phyloP scores from a whole-genome alignment of 2,113 vertebrate genomes.

The Martes martes region DNA sequence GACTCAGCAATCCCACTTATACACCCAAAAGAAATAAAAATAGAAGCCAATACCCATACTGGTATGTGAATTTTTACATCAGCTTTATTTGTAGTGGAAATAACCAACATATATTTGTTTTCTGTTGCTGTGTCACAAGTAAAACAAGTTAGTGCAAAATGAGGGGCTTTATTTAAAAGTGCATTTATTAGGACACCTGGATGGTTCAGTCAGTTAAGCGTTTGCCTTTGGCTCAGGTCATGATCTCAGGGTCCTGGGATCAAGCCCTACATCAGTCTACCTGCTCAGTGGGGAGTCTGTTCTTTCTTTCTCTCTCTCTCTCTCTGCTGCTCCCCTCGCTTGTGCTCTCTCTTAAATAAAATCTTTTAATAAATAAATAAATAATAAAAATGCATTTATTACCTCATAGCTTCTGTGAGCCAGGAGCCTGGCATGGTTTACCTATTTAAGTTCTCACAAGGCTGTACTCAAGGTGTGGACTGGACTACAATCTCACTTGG shows the following conservation, averaged over 20 bases:
- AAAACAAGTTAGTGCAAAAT: background rate
- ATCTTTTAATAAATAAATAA: background rate
- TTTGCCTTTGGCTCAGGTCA: background rate
- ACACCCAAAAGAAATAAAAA: background rate
- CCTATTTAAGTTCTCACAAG: background rate
- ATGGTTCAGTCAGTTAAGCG: background rate
- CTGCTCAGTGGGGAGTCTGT: background rate
- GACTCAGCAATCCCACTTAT: background rate
- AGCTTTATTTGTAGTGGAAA: background rate
- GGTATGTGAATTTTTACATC: background rate
- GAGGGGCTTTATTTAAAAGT: background rate
- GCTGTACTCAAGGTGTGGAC: background rate
- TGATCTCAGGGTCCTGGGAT: background rate
- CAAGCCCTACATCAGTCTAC: background rate
- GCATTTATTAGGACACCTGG: background rate
- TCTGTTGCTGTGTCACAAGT: background rate
- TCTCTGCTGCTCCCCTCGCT: background rate
- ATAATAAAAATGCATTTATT: background rate
- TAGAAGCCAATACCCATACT: background rate
- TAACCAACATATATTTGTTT: background rate
- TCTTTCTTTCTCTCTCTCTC: background rate
- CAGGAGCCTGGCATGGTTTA: background rate
- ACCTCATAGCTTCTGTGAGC: background rate
- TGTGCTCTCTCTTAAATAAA: background rate
- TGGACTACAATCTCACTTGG: background rate